A percentile compares a stretch with the other conserved stretches of the same genome.
Conservation (phyloP, 2,888 invertebrate genomes). For the Macrosiphum euphorbiae region DNA sequence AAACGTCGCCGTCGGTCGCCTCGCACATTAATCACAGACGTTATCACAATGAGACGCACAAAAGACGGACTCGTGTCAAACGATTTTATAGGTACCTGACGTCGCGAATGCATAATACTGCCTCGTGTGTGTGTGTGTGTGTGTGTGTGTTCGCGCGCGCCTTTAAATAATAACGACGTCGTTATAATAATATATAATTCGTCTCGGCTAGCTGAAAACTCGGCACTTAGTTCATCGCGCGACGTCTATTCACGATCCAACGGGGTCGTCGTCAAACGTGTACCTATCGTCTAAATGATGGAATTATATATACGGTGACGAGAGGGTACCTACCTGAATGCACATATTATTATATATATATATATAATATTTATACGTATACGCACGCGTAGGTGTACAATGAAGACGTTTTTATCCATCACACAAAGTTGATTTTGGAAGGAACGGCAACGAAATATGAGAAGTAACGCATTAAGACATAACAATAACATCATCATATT, state of each 20-base stretch:
- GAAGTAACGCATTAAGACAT: neutral
- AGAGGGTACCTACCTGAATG: neutral
- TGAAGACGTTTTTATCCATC: neutral
- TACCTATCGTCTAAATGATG: neutral
- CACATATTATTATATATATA: neutral
- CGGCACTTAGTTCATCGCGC: neutral
- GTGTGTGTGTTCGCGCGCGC: neutral
- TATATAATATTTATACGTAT: neutral
- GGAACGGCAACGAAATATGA: neutral
- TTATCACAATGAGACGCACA: neutral
- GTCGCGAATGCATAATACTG: neutral
- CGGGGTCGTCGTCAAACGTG: neutral
- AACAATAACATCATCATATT: neutral
- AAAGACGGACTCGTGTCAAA: conserved; percentile 47
- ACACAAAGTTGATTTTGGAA: neutral
- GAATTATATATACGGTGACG: neutral
- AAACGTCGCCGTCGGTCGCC: neutral
- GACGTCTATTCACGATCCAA: neutral
- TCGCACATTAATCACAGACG: conserved; percentile 33
- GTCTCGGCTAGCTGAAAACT: neutral
- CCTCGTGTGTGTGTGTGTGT: neutral
- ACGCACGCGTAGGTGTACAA: neutral
- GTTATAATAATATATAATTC: neutral
- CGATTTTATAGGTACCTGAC: neutral
- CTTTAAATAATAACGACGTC: neutral